Evolutionary conservation across 2,113 vertebrate species (phyloP), one percentile per base, ranked within the genome.

Genomic region (Dissostichus mawsoni): DNA sequence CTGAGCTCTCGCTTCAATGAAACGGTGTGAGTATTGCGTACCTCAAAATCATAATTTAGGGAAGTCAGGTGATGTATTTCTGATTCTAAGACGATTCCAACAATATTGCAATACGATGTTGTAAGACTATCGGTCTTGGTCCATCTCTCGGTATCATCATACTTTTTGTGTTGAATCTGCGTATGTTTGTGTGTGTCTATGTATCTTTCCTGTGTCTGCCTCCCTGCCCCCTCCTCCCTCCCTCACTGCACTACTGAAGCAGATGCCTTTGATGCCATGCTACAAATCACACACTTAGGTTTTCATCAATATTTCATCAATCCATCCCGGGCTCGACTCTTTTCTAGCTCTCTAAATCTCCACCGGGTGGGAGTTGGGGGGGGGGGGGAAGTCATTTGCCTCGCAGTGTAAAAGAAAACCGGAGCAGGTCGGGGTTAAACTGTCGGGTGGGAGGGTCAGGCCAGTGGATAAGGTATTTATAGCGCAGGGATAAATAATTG

Each of bases 231-330:
- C 64, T 74, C n/a, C 59, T 44, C 72, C 74, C 71, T 75, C 58
- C 59, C 78, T 81, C 64, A 41, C 47, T 85, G 81, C 84, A 80
- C 53, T 80, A 77, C 58, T 36, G 78, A 79, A 78, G 83, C 86
- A 89, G 86, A 89, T 75, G 85, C 80, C 80, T 93, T 91, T 92
- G 89, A 94, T 92, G 86, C 78, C 76, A 78, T 56, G 73, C 85
- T 89, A 93, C 90, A 94, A 94, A 95, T 94, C 93, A 92, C 88
- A 93, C 88, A 93, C 93, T 91, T 92, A 89, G 87, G 91, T 93
- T 94, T 94, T 94, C 90, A 95, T 94, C 92, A 93, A 93, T 93
- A 94, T 94, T 94, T 94, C 86, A 95, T 94, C 87, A 90, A 75
- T 90, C 81, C 85, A 82, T 82, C 82, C 81, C 70, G 8, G 65